A percentile compares a stretch with the other conserved stretches of the same genome.
phyloP scores from a whole-genome alignment of 2,888 invertebrate species.

The Meghimatium bilineatum region DNA sequence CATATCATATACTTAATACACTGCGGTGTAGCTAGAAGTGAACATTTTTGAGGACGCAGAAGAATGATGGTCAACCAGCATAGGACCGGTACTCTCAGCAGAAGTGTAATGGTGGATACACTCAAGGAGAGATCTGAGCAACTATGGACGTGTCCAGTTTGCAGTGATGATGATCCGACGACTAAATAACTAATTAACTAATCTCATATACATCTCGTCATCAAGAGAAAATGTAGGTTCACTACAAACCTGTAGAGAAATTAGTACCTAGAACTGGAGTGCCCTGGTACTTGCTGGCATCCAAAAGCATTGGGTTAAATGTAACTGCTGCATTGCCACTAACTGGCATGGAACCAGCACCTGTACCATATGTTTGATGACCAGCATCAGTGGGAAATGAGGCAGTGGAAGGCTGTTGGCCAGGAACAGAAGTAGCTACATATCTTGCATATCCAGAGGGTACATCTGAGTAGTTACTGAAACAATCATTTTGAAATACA shows the following conservation, averaged over 20 bases:
- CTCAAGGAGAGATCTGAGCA: too few species aligned
- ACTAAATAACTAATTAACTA: too few species aligned
- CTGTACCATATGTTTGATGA: neutral
- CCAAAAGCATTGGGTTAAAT: slow-evolving; percentile 47
- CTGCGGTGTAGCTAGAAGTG: too few species aligned
- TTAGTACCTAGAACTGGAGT: slow-evolving; percentile 28
- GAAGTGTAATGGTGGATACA: too few species aligned
- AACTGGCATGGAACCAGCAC: neutral
- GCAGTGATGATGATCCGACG: too few species aligned
- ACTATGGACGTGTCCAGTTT: too few species aligned
- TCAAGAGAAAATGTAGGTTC: neutral
- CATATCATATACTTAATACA: too few species aligned
- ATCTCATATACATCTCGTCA: too few species aligned
- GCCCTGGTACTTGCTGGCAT: slow-evolving; percentile 47
- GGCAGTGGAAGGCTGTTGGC: neutral
- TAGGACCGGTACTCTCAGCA: too few species aligned
- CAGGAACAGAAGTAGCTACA: neutral
- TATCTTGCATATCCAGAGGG: neutral
- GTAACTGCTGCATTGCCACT: slow-evolving; percentile 36
- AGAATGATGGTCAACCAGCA: too few species aligned
- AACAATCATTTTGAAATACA: neutral
- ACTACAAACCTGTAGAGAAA: slow-evolving; percentile 27
- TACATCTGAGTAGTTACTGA: slow-evolving; percentile 17
- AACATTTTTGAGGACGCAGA: too few species aligned
- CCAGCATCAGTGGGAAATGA: neutral